phyloP scores from a whole-genome alignment of 2,888 invertebrate species.

The Phaedon cochleariae region DNA sequence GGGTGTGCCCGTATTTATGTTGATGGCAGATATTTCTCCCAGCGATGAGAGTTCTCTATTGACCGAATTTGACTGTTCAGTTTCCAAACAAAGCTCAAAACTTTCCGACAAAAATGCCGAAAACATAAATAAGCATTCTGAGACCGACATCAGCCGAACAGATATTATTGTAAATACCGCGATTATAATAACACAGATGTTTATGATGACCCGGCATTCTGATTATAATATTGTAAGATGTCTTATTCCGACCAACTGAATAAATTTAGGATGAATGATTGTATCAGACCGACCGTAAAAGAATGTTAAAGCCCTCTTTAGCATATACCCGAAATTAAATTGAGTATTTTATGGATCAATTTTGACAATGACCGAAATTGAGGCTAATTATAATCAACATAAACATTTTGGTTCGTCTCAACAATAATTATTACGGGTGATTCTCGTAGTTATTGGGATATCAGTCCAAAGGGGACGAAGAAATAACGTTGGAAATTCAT shows the following conservation, averaged over 20 bases:
- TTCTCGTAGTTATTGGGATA: not conserved
- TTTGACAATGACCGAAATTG: not conserved
- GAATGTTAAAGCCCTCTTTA: not conserved
- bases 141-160: slow-evolving; percentile 36
- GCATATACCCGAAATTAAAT: not conserved
- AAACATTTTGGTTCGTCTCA: slow-evolving; percentile 1
- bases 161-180: slow-evolving; percentile 49
- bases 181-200: slow-evolving; percentile 50
- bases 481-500: not conserved
- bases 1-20: slow-evolving; percentile 39
- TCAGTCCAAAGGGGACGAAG: not conserved
- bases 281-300: slow-evolving; percentile 1
- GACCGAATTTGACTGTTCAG: slow-evolving; percentile 40
- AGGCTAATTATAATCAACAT: slow-evolving; percentile 1
- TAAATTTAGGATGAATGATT: slow-evolving; percentile 8
- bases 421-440: not conserved
- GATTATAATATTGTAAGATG: slow-evolving; percentile 42
- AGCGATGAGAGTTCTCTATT: slow-evolving; percentile 40
- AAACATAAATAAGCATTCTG: slow-evolving; percentile 52
- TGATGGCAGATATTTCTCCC: slow-evolving; percentile 37
- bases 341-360: slow-evolving; percentile 2
- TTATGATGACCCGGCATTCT: slow-evolving; percentile 44
- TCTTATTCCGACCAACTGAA: slow-evolving; percentile 32
- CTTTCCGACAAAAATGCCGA: slow-evolving; percentile 53
- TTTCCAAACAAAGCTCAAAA: slow-evolving; percentile 46